Evolutionary conservation across 1,140 invertebrate species (phyloP).

Genomic region (Armadillidium nasatum): DNA sequence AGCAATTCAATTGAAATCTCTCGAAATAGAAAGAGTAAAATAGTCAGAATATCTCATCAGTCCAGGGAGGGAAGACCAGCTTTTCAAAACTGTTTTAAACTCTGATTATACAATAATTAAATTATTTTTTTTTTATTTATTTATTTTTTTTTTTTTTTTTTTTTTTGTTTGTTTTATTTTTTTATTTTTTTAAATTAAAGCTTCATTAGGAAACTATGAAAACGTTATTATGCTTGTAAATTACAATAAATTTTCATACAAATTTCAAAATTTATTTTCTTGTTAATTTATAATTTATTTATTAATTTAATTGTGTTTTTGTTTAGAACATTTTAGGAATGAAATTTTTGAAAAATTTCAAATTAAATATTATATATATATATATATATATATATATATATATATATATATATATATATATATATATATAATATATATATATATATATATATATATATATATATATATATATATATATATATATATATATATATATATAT

Average conservation of each 20-base stretch:
- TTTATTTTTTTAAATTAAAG: too few relatives aligned
- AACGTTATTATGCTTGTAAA: too few relatives aligned
- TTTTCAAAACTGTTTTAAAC: background rate
- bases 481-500: constrained; percentile 14
- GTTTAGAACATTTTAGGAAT: too few relatives aligned
- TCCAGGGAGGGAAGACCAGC: background rate
- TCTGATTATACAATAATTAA: background rate
- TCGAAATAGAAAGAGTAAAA: background rate
- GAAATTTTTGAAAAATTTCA: too few relatives aligned
- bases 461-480: constrained; percentile 14
- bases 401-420: constrained; percentile 22
- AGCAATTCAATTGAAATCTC: background rate
- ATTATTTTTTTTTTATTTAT: background rate
- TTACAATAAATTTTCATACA: too few relatives aligned
- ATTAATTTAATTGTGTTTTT: too few relatives aligned
- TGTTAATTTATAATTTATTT: too few relatives aligned
- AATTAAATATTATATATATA: constrained; percentile 9
- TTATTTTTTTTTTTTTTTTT: too few relatives aligned
- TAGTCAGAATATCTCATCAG: constrained; percentile 8
- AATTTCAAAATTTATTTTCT: too few relatives aligned
- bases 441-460: constrained; percentile 6
- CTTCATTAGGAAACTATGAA: too few relatives aligned
- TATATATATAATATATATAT: background rate
- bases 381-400: constrained; percentile 25
- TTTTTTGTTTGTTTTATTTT: too few relatives aligned